These are phyloP conservation scores for Clinocottus analis DNA, from an alignment of 2,113 vertebrate species.

Conservation along the genomic window DNA sequence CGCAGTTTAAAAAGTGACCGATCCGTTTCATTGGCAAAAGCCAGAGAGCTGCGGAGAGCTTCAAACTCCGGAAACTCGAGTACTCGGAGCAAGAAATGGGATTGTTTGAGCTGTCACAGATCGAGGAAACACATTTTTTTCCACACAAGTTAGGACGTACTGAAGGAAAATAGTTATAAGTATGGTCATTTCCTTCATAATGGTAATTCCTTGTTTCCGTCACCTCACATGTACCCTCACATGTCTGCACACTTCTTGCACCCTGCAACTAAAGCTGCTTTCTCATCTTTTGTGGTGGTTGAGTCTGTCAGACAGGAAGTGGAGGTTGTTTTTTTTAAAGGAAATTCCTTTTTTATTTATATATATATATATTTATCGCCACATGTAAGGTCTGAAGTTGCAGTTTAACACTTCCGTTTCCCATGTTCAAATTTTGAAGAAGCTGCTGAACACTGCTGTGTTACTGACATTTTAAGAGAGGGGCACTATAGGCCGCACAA, in stretches of 20 bases:
- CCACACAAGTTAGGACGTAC: background rate
- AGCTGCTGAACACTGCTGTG: no score
- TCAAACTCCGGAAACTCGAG: constrained; percentile 69
- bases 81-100: background rate
- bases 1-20: constrained; percentile 25
- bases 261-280: background rate
- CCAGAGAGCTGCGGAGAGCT: constrained; percentile 37
- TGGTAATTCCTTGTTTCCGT: background rate
- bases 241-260: background rate
- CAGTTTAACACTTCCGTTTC: background rate
- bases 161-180: background rate
- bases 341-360: constrained; percentile 19
- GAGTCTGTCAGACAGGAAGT: constrained; percentile 52
- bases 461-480: background rate
- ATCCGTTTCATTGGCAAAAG: constrained; percentile 10
- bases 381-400: constrained; percentile 5
- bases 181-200: background rate
- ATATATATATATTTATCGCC: background rate
- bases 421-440: background rate
- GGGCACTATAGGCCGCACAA: background rate
- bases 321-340: constrained; percentile 7
- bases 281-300: background rate
- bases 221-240: background rate
- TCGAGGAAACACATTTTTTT: constrained; percentile 8
- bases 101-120: constrained; percentile 17